phyloP scores from a whole-genome alignment of 2,888 invertebrate genomes.

The Perdita meconis region DNA sequence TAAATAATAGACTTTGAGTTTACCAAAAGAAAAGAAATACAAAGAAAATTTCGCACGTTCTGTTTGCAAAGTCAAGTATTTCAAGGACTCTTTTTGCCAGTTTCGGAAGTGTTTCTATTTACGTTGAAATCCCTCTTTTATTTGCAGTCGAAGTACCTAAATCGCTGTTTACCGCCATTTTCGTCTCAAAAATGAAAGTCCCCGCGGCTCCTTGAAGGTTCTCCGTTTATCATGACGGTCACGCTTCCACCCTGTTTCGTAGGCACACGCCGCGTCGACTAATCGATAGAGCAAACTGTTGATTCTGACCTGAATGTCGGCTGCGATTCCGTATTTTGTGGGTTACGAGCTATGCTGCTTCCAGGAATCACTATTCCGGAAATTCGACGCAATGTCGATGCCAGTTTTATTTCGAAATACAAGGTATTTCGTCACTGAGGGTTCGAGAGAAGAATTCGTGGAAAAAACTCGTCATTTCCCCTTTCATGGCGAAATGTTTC shows the following conservation, averaged over 20 bases:
- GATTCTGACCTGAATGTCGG: conserved; percentile 82
- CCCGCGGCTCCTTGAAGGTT: conserved; percentile 8
- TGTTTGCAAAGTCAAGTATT: too few relatives aligned
- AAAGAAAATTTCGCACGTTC: too few relatives aligned
- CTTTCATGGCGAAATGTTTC: too few relatives aligned
- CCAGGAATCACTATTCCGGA: conserved; percentile 35
- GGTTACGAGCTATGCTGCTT: conserved; percentile 29
- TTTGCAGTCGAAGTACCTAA: background rate
- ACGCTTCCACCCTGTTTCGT: conserved; percentile 48
- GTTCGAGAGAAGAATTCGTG: background rate
- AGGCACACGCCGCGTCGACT: conserved; percentile 67
- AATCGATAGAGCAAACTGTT: conserved; percentile 84
- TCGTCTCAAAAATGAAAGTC: conserved; percentile 14
- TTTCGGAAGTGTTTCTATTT: background rate
- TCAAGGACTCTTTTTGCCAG: too few relatives aligned
- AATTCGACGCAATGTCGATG: conserved; percentile 10
- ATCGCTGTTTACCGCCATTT: conserved; percentile 19
- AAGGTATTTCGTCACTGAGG: background rate
- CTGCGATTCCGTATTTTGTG: conserved; percentile 66
- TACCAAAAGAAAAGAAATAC: too few relatives aligned
- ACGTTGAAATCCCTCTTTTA: background rate
- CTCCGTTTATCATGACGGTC: conserved; percentile 39
- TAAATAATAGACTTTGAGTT: too few relatives aligned
- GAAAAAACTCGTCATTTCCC: too few relatives aligned
- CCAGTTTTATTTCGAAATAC: background rate